Conservation (phyloP, 2,113 vertebrate genomes). For the Macrotis lagotis region DNA sequence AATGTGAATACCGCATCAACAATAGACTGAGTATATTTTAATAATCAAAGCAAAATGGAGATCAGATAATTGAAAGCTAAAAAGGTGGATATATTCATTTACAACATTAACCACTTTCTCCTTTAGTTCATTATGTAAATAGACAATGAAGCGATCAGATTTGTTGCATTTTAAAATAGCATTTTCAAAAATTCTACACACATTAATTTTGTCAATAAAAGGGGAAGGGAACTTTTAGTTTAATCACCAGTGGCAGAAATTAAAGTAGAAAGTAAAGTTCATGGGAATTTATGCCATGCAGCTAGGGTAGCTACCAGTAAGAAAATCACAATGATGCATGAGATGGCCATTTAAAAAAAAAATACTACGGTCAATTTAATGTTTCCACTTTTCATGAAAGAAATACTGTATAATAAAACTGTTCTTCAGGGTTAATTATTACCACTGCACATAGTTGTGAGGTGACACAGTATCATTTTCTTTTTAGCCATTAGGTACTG, state of each 20-base stretch:
- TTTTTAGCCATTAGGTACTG: slow-evolving; percentile 32
- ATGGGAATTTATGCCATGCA: slow-evolving; percentile 21
- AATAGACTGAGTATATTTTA: slow-evolving; percentile 14
- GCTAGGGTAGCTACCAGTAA: background rate
- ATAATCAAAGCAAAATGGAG: slow-evolving; percentile 50
- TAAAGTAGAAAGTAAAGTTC: slow-evolving; percentile 45
- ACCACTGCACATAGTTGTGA: background rate
- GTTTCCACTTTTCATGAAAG: slow-evolving; percentile 19
- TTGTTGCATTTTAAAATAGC: slow-evolving; percentile 54
- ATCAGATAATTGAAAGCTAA: slow-evolving; percentile 34
- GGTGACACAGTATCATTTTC: background rate
- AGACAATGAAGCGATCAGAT: slow-evolving; percentile 19
- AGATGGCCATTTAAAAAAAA: slow-evolving; percentile 22
- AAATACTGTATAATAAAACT: slow-evolving; percentile 36
- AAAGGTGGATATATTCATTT: slow-evolving; percentile 8
- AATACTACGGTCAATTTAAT: slow-evolving; percentile 6
- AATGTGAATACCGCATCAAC: slow-evolving; percentile 8
- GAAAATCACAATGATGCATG: background rate
- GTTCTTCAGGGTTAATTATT: slow-evolving; percentile 17
- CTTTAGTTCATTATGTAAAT: slow-evolving; percentile 12
- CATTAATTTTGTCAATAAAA: slow-evolving; percentile 18
- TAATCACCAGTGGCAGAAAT: slow-evolving; percentile 24
- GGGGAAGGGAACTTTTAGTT: slow-evolving; percentile 2
- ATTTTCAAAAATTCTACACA: slow-evolving; percentile 27
- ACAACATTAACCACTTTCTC: slow-evolving; percentile 41